Evolutionary conservation across 2,113 vertebrate species (phyloP).

Genomic region (Atractosteus spatula): DNA sequence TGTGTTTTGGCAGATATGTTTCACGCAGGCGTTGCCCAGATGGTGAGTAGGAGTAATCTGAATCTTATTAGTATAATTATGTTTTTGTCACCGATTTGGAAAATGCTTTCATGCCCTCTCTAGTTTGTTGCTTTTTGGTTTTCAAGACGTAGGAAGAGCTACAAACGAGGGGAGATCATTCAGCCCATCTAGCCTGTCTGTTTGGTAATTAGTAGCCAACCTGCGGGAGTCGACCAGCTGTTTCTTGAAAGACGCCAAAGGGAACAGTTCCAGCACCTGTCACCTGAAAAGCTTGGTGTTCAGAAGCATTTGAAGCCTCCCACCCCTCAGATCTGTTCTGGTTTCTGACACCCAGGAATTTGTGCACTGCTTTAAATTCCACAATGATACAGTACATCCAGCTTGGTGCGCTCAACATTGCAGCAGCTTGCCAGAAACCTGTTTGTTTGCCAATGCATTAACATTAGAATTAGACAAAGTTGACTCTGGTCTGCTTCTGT

Average conservation of each 20-base stretch:
- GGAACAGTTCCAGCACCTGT: too few relatives aligned
- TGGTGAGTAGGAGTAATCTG: background rate
- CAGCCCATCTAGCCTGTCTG: too few relatives aligned
- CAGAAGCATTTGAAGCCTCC: conserved; percentile 29
- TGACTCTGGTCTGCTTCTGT: conserved; percentile 12
- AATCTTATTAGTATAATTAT: too few relatives aligned
- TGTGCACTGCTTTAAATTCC: conserved; percentile 40
- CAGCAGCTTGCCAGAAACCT: conserved; percentile 27
- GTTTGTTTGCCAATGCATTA: conserved; percentile 30
- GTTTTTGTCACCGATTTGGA: too few relatives aligned
- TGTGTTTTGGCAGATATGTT: too few relatives aligned
- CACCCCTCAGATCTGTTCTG: conserved; percentile 41
- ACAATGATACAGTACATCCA: conserved; percentile 29
- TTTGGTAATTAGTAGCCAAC: background rate
- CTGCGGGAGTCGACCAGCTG: too few relatives aligned
- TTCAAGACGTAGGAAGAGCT: background rate
- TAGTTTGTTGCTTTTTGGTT: background rate
- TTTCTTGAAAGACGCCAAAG: too few relatives aligned
- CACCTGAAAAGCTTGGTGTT: too few relatives aligned
- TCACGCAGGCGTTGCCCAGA: background rate
- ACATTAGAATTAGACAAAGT: conserved; percentile 31
- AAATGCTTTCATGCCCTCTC: background rate
- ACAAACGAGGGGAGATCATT: too few relatives aligned
- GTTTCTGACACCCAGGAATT: conserved; percentile 32
- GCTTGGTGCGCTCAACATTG: conserved; percentile 43